Conservation (phyloP, 2,888 invertebrate genomes). For the Calameuta idolon region DNA sequence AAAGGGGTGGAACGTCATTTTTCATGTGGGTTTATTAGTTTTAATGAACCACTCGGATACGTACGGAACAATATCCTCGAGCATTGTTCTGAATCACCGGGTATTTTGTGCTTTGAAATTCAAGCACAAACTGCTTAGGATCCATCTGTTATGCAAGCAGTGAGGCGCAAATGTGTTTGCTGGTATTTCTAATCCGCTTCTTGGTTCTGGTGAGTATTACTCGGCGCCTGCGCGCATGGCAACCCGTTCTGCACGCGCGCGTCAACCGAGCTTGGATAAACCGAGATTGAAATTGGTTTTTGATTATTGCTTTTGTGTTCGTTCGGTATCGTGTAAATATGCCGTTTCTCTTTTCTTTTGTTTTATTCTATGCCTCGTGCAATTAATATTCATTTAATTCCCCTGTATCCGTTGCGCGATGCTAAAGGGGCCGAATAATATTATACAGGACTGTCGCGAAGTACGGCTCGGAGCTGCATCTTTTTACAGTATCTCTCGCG, state of each 20-base stretch:
- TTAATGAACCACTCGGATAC: not conserved
- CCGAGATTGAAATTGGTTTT: not conserved
- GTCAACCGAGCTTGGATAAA: not conserved
- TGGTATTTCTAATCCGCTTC: not conserved
- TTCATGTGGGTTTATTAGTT: not conserved
- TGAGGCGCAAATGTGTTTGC: not conserved
- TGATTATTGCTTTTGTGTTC: not conserved
- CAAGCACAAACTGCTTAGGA: not conserved
- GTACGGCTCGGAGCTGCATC: not conserved
- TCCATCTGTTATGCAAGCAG: not conserved
- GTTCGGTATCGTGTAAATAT: not conserved
- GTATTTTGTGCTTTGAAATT: not conserved
- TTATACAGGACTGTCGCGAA: not conserved
- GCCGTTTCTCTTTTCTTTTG: not conserved
- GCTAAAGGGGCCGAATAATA: not conserved
- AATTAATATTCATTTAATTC: not conserved
- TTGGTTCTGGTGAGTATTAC: not conserved
- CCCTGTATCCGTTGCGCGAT: not conserved
- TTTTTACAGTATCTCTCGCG: not conserved
- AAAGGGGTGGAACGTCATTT: not conserved
- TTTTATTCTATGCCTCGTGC: not conserved
- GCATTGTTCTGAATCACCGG: not conserved
- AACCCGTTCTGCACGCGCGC: not conserved
- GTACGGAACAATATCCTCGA: not conserved
- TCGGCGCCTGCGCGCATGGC: not conserved